Conservation (phyloP, 2,797 vertebrate species). For the Distichodus sexfasciatus region DNA sequence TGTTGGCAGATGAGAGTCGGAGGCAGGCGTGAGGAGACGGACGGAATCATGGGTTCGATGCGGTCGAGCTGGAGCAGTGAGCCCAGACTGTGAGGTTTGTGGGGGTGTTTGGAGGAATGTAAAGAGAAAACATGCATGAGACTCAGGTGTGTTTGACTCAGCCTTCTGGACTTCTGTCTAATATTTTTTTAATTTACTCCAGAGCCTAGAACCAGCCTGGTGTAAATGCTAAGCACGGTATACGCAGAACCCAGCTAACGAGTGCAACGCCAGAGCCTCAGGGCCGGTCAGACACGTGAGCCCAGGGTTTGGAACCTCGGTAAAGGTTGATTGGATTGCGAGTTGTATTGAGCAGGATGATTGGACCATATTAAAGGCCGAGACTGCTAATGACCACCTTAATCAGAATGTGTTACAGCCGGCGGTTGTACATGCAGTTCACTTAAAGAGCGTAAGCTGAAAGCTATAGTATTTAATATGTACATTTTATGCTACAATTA, state of each 20-base stretch:
- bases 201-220: not conserved
- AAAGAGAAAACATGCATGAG: slow-evolving; percentile 29
- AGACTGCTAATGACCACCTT: slow-evolving; percentile 14
- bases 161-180: slow-evolving; percentile 13
- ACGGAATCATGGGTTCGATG: not conserved
- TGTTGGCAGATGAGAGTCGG: slow-evolving; percentile 25
- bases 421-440: not conserved
- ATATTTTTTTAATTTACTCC: slow-evolving; percentile 3
- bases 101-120: slow-evolving; percentile 26
- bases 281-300: slow-evolving; percentile 17
- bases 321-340: slow-evolving; percentile 43
- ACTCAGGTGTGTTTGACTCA: slow-evolving; percentile 40
- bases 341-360: slow-evolving; percentile 20
- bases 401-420: slow-evolving; percentile 19
- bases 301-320: slow-evolving; percentile 13
- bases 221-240: slow-evolving; percentile 29
- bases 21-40: not conserved
- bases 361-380: not conserved
- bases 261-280: slow-evolving; percentile 23
- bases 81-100: not conserved
- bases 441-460: not conserved
- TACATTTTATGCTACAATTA: too few species aligned
- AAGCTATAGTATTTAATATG: too few species aligned
- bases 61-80: not conserved
- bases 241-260: slow-evolving; percentile 8